These are phyloP conservation scores for Empidonax traillii DNA, from an alignment of 2,113 vertebrate species.

Conservation along the genomic window DNA sequence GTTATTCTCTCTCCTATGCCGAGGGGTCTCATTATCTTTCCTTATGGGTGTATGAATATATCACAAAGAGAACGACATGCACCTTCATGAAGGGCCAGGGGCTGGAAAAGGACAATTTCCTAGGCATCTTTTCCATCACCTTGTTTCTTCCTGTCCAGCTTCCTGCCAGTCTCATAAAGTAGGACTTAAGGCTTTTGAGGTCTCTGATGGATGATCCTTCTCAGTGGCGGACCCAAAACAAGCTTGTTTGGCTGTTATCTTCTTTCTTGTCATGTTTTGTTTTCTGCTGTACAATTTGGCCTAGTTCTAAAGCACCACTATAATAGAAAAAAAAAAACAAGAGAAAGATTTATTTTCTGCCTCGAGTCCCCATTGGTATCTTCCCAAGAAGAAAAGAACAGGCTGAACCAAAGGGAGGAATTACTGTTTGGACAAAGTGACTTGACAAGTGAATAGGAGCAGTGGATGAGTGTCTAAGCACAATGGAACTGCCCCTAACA, in stretches of 20 bases:
- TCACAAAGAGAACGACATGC: not conserved
- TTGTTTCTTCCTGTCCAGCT: not conserved
- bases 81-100: not conserved
- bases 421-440: not conserved
- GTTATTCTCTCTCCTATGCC: not conserved
- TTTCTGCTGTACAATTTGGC: not conserved
- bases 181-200: not conserved
- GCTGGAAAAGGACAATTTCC: not conserved
- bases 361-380: not conserved
- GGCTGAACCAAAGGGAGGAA: conserved; percentile 27
- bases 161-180: not conserved
- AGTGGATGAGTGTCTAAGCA: not conserved
- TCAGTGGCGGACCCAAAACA: not conserved
- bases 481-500: not conserved
- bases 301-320: not conserved
- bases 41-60: not conserved
- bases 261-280: not conserved
- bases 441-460: conserved; percentile 2
- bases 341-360: conserved; percentile 27
- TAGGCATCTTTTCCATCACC: not conserved
- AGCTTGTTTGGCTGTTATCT: not conserved
- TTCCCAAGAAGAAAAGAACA: conserved; percentile 32
- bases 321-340: not conserved
- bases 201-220: not conserved
- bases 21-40: not conserved